Evolutionary conservation across 1,140 invertebrate genomes (phyloP).

Genomic region (Bombus difficillimus): DNA sequence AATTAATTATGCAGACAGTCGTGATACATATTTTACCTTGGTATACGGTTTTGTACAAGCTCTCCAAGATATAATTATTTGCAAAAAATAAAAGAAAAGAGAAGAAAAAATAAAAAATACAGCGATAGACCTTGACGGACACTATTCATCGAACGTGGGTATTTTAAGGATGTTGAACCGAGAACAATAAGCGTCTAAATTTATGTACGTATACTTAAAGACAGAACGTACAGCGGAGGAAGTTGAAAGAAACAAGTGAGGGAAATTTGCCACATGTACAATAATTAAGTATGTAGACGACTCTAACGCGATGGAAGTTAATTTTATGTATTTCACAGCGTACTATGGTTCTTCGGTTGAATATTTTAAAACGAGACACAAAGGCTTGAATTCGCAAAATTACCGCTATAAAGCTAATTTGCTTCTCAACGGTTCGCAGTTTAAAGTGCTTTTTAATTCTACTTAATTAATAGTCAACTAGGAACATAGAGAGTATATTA

Average conservation of each 20-base stretch:
- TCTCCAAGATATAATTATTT: too few relatives aligned
- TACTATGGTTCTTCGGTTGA: background rate
- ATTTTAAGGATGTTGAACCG: background rate
- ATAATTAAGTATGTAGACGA: background rate
- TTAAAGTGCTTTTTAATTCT: background rate
- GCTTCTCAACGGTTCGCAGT: background rate
- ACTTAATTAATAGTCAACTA: background rate
- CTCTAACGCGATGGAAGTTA: background rate
- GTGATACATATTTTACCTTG: too few relatives aligned
- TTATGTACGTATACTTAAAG: background rate
- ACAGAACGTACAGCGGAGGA: background rate
- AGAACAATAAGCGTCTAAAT: constrained; percentile 9
- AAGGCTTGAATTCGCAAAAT: background rate
- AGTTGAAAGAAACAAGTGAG: background rate
- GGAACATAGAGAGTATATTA: background rate
- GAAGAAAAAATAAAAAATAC: background rate
- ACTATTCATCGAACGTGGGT: too few relatives aligned
- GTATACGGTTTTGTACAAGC: too few relatives aligned
- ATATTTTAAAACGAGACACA: background rate
- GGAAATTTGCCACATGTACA: background rate
- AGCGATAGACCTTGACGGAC: background rate
- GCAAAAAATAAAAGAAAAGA: too few relatives aligned
- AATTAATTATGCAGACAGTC: too few relatives aligned
- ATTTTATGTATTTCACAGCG: background rate
- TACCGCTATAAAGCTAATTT: background rate